Conservation (phyloP, 2,113 vertebrate species). For the Acrocephalus arundinaceus region DNA sequence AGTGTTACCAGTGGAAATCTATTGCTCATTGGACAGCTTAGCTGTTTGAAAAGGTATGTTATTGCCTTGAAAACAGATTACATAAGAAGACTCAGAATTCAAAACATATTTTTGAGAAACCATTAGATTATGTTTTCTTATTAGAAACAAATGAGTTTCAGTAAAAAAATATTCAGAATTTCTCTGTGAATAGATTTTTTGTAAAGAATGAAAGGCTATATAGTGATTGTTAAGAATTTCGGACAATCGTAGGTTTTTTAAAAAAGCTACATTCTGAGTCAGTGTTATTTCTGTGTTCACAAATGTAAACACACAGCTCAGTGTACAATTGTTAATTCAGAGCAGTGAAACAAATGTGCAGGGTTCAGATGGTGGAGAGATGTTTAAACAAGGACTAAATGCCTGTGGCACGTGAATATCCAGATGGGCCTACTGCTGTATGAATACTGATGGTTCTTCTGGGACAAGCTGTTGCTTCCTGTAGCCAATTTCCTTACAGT, state of each 20-base stretch:
- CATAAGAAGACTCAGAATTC: not conserved
- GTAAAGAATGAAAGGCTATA: not conserved
- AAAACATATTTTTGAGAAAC: not conserved
- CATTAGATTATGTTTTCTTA: not conserved
- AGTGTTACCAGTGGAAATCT: not conserved
- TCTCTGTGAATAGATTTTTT: not conserved
- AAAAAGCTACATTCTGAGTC: not conserved
- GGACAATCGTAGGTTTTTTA: not conserved
- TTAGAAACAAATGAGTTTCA: not conserved
- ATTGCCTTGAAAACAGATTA: not conserved
- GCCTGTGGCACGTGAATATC: not conserved
- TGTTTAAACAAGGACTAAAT: not conserved
- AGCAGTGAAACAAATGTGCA: not conserved
- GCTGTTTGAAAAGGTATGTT: not conserved
- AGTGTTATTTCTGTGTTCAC: not conserved
- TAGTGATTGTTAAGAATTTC: not conserved
- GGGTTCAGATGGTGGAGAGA: not conserved
- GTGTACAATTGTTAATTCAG: not conserved
- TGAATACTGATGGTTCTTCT: not conserved
- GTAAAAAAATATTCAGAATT: not conserved
- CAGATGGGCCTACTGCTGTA: not conserved
- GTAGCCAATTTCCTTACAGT: not conserved
- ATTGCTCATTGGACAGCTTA: not conserved
- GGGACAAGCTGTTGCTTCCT: not conserved
- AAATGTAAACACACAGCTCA: not conserved